phyloP scores from a whole-genome alignment of 2,888 invertebrate genomes.

The Morinoia aosen region DNA sequence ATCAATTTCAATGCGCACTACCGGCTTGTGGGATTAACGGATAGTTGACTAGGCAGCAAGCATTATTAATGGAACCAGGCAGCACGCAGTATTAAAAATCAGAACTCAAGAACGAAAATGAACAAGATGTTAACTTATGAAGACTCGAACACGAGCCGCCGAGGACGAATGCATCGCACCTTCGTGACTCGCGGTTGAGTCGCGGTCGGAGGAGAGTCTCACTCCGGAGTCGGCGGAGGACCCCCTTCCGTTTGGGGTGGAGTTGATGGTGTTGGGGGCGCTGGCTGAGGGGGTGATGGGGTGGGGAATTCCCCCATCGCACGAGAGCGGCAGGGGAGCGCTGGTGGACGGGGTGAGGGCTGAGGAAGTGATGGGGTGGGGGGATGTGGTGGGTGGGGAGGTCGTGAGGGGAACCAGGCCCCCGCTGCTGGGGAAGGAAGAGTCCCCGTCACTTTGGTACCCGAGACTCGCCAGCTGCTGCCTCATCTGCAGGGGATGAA shows the following conservation, averaged over 20 bases:
- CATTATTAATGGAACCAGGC: too few relatives aligned
- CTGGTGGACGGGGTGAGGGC: slow-evolving; percentile 65
- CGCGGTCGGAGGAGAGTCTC: slow-evolving; percentile 85
- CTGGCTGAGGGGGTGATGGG: slow-evolving; percentile 63
- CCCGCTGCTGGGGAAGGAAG: slow-evolving; percentile 68
- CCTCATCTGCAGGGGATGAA: slow-evolving; percentile 76
- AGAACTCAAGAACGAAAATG: too few relatives aligned
- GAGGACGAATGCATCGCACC: slow-evolving; percentile 52
- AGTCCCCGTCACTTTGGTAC: slow-evolving; percentile 87
- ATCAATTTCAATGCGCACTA: too few relatives aligned
- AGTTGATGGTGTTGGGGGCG: slow-evolving; percentile 67
- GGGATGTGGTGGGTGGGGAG: slow-evolving; percentile 60
- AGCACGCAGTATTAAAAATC: too few relatives aligned
- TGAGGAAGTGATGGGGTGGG: slow-evolving; percentile 68
- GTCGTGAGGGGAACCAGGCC: slow-evolving; percentile 64
- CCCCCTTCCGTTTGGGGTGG: slow-evolving; percentile 77
- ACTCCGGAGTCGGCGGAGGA: slow-evolving; percentile 90
- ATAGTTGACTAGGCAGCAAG: too few relatives aligned
- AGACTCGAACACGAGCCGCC: too few relatives aligned
- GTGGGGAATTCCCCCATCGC: neutral
- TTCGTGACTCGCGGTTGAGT: slow-evolving; percentile 73
- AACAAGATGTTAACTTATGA: too few relatives aligned
- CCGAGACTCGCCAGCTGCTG: slow-evolving; percentile 80
- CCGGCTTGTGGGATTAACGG: too few relatives aligned
- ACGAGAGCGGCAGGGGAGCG: slow-evolving; percentile 60